Evolutionary conservation across 2,888 invertebrate species (phyloP).

Genomic region (Blastobasis adustella): DNA sequence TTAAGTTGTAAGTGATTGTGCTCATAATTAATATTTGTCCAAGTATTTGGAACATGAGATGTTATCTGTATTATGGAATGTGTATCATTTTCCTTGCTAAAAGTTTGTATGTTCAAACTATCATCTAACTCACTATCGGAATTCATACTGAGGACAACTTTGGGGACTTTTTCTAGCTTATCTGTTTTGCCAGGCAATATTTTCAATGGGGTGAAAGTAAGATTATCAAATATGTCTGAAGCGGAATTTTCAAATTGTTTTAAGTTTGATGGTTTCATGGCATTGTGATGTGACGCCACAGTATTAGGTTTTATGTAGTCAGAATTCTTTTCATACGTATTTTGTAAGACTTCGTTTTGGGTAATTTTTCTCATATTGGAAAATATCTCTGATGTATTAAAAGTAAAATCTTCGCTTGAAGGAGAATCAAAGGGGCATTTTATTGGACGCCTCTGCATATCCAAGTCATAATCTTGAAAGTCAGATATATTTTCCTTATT

Average conservation of each 20-base stretch:
- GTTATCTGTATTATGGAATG: constrained; percentile 52
- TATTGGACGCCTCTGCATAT: constrained; percentile 25
- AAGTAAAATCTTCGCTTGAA: constrained; percentile 41
- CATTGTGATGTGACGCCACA: constrained; percentile 21
- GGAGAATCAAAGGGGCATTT: constrained; percentile 59
- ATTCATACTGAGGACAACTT: constrained; percentile 51
- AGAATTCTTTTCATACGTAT: constrained; percentile 52
- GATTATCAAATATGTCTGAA: constrained; percentile 54
- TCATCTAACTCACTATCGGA: constrained; percentile 58
- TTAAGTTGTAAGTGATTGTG: constrained; percentile 29
- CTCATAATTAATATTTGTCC: constrained; percentile 39
- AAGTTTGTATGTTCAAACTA: constrained; percentile 39
- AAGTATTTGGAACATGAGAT: constrained; percentile 45
- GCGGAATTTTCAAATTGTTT: constrained; percentile 29
- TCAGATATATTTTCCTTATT: constrained; percentile 43
- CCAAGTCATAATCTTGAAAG: constrained; percentile 27
- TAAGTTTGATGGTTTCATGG: constrained; percentile 49
- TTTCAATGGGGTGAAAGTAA: constrained; percentile 60
- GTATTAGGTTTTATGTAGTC: constrained; percentile 13
- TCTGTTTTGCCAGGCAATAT: constrained; percentile 33
- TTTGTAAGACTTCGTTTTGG: constrained; percentile 29
- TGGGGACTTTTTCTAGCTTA: constrained; percentile 51
- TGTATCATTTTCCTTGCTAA: constrained; percentile 52
- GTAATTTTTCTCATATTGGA: constrained; percentile 41
- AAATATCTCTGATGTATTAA: constrained; percentile 60